These are phyloP conservation scores for Corythornis cristatus DNA, from an alignment of 2,113 vertebrate species.

Conservation along the genomic window DNA sequence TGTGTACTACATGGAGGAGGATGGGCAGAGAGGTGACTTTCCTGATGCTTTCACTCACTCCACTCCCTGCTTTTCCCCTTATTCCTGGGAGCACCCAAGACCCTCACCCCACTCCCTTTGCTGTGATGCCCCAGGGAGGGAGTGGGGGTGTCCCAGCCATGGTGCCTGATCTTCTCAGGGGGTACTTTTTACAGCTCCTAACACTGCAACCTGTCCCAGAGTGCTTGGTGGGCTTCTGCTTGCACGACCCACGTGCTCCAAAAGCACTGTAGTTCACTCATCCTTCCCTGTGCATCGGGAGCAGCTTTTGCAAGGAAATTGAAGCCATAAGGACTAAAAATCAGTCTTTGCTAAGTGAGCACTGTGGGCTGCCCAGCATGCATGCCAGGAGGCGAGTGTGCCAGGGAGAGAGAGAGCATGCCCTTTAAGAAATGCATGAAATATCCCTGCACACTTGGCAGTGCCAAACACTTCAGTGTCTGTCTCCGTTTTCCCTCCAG, in stretches of 20 bases:
- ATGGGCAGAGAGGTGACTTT: background rate
- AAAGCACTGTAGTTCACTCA: background rate
- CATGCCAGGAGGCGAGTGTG: background rate
- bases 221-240: fast-evolving
- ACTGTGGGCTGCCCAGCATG: background rate
- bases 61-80: fast-evolving
- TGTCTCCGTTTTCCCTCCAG: background rate
- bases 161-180: fast-evolving
- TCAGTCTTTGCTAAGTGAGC: background rate
- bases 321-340: background rate
- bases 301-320: background rate
- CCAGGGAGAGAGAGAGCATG: background rate
- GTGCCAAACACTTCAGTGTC: background rate
- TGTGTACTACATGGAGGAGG: background rate
- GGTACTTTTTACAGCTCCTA: background rate
- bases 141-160: background rate
- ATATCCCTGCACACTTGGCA: background rate
- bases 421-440: background rate
- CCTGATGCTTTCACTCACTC: background rate
- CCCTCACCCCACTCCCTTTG: fast-evolving
- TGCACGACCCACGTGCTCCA: fast-evolving
- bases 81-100: background rate
- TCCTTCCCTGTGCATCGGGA: background rate
- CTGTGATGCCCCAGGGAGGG: fast-evolving
- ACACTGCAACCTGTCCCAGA: fast-evolving